Percentiles rank a stretch among this genome's conserved stretches.
These are phyloP conservation scores for Acanthornis magna DNA, from an alignment of 2,797 vertebrate genomes.

Conservation along the genomic window DNA sequence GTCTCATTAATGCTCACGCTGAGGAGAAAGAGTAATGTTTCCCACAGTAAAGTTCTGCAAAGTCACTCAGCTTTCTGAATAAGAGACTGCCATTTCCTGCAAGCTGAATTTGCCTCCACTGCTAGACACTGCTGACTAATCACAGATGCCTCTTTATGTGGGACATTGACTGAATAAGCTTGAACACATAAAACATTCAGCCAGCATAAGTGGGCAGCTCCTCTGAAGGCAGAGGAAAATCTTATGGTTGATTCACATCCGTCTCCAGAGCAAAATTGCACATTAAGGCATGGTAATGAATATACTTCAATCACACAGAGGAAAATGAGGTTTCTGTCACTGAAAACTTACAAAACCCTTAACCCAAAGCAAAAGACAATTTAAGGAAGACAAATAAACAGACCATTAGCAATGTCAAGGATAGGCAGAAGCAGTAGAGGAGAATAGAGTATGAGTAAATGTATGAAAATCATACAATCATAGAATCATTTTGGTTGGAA, in stretches of 20 bases:
- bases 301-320: not conserved
- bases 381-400: not conserved
- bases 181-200: not conserved
- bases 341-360: not conserved
- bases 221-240: not conserved
- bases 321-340: not conserved
- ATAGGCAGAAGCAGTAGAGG: not conserved
- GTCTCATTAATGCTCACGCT: not conserved
- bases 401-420: not conserved
- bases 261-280: not conserved
- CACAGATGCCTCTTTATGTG: not conserved
- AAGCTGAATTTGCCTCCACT: not conserved
- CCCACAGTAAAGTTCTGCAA: not conserved
- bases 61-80: not conserved
- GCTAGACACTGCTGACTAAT: not conserved
- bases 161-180: not conserved
- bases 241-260: not conserved
- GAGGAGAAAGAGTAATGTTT: not conserved
- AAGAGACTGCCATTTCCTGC: not conserved
- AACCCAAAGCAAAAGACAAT: not conserved
- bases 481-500: not conserved
- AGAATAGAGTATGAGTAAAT: not conserved
- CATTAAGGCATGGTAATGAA: not conserved
- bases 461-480: not conserved
- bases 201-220: not conserved